Percentiles rank a stretch among this genome's conserved stretches.
These are phyloP conservation scores for Folsomia manolachei DNA, from an alignment of 2,888 invertebrate genomes.

Conservation along the genomic window DNA sequence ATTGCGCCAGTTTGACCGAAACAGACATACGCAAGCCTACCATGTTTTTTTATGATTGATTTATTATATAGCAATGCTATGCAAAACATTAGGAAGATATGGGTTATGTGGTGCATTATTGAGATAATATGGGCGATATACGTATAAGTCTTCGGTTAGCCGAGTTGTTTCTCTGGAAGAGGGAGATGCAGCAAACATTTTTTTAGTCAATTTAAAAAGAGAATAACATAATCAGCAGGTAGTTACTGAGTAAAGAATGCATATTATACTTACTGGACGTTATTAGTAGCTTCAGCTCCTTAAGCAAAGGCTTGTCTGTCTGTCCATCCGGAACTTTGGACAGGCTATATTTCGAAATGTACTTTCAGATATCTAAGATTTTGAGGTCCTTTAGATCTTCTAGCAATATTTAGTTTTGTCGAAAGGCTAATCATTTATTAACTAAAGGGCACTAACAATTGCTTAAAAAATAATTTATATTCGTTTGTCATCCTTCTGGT, in stretches of 20 bases:
- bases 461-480: too few relatives aligned
- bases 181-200: not conserved
- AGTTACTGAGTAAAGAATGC: not conserved
- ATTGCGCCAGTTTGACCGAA: not conserved
- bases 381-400: too few relatives aligned
- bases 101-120: conserved; percentile 11
- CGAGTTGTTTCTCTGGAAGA: not conserved
- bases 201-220: not conserved
- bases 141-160: conserved; percentile 4
- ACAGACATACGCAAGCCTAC: too few relatives aligned
- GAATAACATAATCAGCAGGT: conserved; percentile 16
- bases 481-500: too few relatives aligned
- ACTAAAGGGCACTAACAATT: too few relatives aligned
- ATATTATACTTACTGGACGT: not conserved
- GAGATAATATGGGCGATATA: conserved; percentile 10
- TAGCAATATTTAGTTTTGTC: too few relatives aligned
- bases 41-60: too few relatives aligned
- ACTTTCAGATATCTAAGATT: too few relatives aligned
- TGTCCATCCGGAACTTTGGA: too few relatives aligned
- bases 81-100: not conserved
- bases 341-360: too few relatives aligned
- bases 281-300: not conserved
- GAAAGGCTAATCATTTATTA: too few relatives aligned
- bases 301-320: too few relatives aligned
- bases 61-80: not conserved